Base-by-base conservation (phyloP, 2,797 vertebrate species). In the Echeneis naucrates region DNA sequence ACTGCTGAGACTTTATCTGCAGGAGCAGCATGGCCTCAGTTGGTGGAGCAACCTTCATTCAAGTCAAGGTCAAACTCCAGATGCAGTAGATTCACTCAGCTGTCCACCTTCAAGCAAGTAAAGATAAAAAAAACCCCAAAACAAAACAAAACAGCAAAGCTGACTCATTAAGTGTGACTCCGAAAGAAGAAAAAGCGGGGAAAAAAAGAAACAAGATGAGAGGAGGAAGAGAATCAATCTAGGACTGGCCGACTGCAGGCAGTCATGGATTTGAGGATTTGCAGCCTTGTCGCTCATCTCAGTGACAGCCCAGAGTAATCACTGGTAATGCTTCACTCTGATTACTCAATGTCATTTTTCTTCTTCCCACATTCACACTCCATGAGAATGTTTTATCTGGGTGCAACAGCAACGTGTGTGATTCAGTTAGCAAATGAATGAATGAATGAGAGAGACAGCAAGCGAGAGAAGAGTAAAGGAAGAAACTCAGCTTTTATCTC, bases 321-420 rank as follows among this genome's bases (percentile, higher is more conserved):
- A 90, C 82, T 77, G 77, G 86, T 91, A 89, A 90, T 71, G 80
- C 88, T 87, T 87, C 71, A 77, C 81, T 81, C 83, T 90, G 88
- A 93, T 92, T 91, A 89, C 82, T 81, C 87, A 83, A 83, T 0
- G 70, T 91, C 94, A 87, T 82, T 89, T 92, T 91, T 93, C 94
- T 87, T 92, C 93, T 88, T 33, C 85, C 86, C 83, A 87, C 89
- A 92, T 88, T 83, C 89, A 86, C 89, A 93, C 92, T 94, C 92
- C 1, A n/a, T 38, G 82, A 81, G 78, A 85, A 86, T 80, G 85
- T 87, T 90, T 91, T 89, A 91, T 92, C 89, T 92, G 54, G 51
- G 45, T 58, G 26, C 72, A 59, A 69, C 85, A 86, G 80, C 72
- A 37, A 61, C 12, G 75, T 66, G 72, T 73, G 77, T 76, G 73